These are phyloP conservation scores for Cacoxenus indagator DNA, from an alignment of 2,888 invertebrate genomes.

Conservation along the genomic window DNA sequence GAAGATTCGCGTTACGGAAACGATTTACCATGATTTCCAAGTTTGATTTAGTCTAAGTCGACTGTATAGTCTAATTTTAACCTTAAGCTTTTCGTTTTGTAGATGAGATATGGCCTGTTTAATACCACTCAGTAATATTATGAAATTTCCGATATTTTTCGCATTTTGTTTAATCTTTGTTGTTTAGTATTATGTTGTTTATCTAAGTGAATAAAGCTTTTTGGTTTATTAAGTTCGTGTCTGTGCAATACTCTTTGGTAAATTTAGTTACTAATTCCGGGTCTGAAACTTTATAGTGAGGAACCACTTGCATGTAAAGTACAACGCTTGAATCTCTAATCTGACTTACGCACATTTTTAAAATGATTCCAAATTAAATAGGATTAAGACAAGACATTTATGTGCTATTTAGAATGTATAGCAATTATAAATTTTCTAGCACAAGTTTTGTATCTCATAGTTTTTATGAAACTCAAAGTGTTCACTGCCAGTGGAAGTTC, in stretches of 20 bases:
- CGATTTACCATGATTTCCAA: conserved; percentile 63
- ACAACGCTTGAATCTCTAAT: neutral
- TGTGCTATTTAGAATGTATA: neutral
- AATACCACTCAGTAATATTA: conserved; percentile 4
- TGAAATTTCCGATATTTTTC: neutral
- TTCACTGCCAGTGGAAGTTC: neutral
- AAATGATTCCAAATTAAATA: neutral
- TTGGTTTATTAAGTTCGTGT: neutral
- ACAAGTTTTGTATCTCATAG: neutral
- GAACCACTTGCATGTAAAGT: neutral
- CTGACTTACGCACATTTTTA: neutral
- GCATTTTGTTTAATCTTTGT: conserved; percentile 10
- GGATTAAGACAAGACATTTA: neutral
- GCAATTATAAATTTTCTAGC: neutral
- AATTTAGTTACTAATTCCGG: neutral
- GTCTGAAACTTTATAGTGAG: neutral
- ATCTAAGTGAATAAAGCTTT: conserved; percentile 4
- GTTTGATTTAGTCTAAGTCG: conserved; percentile 47
- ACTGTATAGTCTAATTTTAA: conserved; percentile 17
- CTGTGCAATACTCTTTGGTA: conserved; percentile 9
- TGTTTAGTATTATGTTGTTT: neutral
- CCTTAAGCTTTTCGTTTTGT: conserved; percentile 28
- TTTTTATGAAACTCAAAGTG: neutral
- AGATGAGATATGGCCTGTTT: conserved; percentile 35
- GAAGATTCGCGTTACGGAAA: conserved; percentile 65